Base-by-base conservation (phyloP, 64 coral and sea anemone species). In the Anthopleura sola region DNA sequence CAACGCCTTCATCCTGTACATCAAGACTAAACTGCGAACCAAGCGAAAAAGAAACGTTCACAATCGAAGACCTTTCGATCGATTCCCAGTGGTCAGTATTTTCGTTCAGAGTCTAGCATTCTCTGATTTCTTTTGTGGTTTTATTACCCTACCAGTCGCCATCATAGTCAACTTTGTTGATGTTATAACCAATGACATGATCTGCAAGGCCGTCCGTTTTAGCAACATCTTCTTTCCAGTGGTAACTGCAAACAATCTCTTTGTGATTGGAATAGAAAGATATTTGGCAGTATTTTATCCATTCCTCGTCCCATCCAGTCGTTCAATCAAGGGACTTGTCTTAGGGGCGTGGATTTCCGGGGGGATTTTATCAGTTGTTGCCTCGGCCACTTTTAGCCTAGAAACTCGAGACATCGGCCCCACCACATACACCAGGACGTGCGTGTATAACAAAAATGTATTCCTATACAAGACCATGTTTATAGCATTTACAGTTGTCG, bases 241-340 rank as follows among this genome's bases (percentile, higher is more conserved):
- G 23, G 51, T 82, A 16, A 82, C 80, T 24, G 24, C 24, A 0
- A 82, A 82, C 39, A 82, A 82, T 82, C 80, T 82, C 51, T 51
- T 82, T 29, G 80, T 82, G 0, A 82, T 82, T 21, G 40, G 33
- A 47, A 46, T 82, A 40, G 80, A 82, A n/a, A 36, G 80, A 50
- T 82, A 82, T 82, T 32, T 82, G 32, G 40, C 44, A 14, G 40
- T 82, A 2, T 82, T 82, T 38, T 46, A 82, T 33, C 80, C 80
- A 24, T 54, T 82, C 33, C 51, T 29, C 10, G 20, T 50, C 18
- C 80, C 80, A 50, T 47, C 80, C 17, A 47, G 37, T 26, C 36
- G 47, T 51, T 36, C 40, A 9, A 55, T 82, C 19, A 82, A 82
- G 80, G 47, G 36, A 20, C 14, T 82, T 15, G 51, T 82, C 17